Evolutionary conservation across 2,888 invertebrate genomes (phyloP), one percentile per base, ranked within the genome.

Genomic region (Ligdia adustata): DNA sequence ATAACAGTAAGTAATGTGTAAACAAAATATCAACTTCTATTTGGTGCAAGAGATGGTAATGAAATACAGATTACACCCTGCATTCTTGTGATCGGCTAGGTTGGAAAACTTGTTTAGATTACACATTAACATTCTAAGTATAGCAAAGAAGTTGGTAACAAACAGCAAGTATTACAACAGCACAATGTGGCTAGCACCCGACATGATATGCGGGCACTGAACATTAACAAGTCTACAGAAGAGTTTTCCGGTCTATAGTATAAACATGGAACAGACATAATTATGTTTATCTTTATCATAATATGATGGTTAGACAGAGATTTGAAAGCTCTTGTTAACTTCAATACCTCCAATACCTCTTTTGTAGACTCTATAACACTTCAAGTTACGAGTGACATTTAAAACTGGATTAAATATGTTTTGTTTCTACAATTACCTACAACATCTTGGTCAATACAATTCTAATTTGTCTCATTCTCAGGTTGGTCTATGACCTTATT

Each of bases 101-200:
- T 67, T 58, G 52, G 52, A 66, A 65, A 58, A 49, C 48, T 58
- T 63, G 52, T 52, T 54, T 56, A 0, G 60, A 61, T 64, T 71
- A 72, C 57, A 72, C 62, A 61, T 60, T 66, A 67, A 69, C 57
- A 50, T 63, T 51, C 69, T 77, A 74, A 63, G 57, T 59, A 69
- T 66, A 74, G 73, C 72, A 66, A 72, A 70, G 61, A 58, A 69
- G 60, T 67, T 68, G 52, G 63, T 71, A 72, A 79, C 72, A 72
- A 76, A 76, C 70, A 76, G 75, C 69, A 70, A 72, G 71, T 63
- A 70, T 69, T 75, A 78, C 70, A 79, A 78, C 70, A 73, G 72
- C 67, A 71, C 72, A 75, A 77, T 68, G 72, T 67, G 68, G 65
- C 59, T 68, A 71, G 69, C 68, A 65, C 70, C 69, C 56, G 56